Percentiles rank a stretch among this genome's conserved stretches.
phyloP scores from a whole-genome alignment of 2,888 invertebrate species.

The Drosophila falleni region DNA sequence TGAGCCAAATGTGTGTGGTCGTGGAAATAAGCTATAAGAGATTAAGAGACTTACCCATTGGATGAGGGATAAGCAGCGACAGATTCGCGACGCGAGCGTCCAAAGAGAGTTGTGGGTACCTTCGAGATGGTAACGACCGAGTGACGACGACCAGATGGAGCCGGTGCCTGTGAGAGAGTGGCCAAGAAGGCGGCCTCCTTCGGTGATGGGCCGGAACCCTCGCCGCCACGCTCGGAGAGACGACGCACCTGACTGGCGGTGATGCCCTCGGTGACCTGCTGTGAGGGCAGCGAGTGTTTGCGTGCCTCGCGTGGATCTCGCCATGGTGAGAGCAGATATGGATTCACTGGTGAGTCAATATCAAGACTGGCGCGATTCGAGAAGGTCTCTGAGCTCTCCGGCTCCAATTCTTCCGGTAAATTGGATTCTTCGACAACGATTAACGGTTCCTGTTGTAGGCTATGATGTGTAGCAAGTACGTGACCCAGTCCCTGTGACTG shows the following conservation, averaged over 20 bases:
- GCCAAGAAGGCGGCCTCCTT: constrained; percentile 93
- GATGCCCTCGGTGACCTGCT: constrained; percentile 93
- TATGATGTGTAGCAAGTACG: constrained; percentile 7
- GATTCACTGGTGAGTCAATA: constrained; percentile 92
- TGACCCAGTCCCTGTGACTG: constrained; percentile 1
- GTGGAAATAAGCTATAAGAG: too few relatives aligned
- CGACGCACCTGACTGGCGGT: constrained; percentile 95
- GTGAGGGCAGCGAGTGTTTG: constrained; percentile 94
- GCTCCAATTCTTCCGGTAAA: constrained; percentile 89
- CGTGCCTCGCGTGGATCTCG: constrained; percentile 90
- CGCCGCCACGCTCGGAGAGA: constrained; percentile 92
- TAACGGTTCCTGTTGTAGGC: constrained; percentile 89
- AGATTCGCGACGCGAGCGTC: constrained; percentile 92
- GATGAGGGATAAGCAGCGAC: constrained; percentile 91
- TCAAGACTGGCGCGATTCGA: constrained; percentile 89
- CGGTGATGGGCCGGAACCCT: constrained; percentile 91
- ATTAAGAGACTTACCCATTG: constrained; percentile 83
- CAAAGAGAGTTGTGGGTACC: constrained; percentile 91
- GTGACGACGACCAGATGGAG: constrained; percentile 92
- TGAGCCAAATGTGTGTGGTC: too few relatives aligned
- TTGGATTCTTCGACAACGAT: constrained; percentile 93
- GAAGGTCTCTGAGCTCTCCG: constrained; percentile 85
- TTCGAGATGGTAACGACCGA: constrained; percentile 94
- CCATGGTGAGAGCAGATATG: constrained; percentile 93
- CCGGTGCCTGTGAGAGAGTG: constrained; percentile 91